Evolutionary conservation across 2,113 vertebrate genomes (phyloP).

Genomic region (Murina feae): DNA sequence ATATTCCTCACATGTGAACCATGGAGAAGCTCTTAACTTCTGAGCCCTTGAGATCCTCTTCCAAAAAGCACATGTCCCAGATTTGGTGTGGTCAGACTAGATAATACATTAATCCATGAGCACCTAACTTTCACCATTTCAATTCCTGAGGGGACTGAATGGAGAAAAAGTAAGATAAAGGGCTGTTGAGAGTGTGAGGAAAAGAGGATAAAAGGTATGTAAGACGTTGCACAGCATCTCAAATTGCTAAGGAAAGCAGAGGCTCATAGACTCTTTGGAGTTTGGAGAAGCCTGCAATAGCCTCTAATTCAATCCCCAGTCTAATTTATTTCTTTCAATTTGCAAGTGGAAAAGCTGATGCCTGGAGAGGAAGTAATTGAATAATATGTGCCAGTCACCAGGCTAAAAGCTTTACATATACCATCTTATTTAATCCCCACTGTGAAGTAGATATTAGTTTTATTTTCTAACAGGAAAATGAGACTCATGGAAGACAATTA

Average conservation of each 20-base stretch:
- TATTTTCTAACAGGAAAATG: background rate
- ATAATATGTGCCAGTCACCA: background rate
- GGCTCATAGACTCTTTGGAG: background rate
- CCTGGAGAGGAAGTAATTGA: background rate
- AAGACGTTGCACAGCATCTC: background rate
- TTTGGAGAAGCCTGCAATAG: background rate
- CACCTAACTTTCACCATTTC: background rate
- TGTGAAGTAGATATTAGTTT: background rate
- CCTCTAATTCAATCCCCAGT: background rate
- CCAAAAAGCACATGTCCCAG: background rate
- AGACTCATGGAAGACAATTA: background rate
- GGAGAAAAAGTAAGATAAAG: background rate
- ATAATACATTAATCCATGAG: background rate
- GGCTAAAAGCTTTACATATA: background rate
- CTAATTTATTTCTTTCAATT: slow-evolving; percentile 1
- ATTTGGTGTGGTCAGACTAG: background rate
- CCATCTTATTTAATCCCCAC: background rate
- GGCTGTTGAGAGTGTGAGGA: background rate
- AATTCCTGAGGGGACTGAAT: background rate
- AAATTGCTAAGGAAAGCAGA: slow-evolving; percentile 22
- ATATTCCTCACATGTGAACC: background rate
- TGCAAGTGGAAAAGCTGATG: background rate
- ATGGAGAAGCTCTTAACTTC: background rate
- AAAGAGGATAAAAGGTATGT: background rate
- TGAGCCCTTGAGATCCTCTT: background rate